Base-by-base conservation (phyloP, 30 jellyfish, hydroid and myxozoan genomes). In the Hydractinia symbiolongicarpus region DNA sequence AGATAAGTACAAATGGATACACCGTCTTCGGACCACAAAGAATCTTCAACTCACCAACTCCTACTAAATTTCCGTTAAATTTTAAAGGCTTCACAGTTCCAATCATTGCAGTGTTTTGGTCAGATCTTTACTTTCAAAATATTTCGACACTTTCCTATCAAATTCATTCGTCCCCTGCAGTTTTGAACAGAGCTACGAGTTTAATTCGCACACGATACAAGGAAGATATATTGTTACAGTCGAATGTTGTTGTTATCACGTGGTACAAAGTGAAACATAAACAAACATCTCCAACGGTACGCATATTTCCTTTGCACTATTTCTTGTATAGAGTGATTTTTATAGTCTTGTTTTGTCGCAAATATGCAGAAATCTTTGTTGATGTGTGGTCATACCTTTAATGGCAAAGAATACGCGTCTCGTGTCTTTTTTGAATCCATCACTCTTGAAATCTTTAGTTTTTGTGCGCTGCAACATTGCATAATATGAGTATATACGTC, bases 91-190 rank as follows among this genome's bases (percentile, higher is more conserved):
- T 64, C 9, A 6, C 74, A 64, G 74, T 64, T 7, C 9, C 9
- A 13, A 64, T 64, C 74, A 51, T 64, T 6, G 74, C 74, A 64
- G 16, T 64, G 8, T 64, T 64, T 64, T 64, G 74, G 74, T n/a
- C 74, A 7, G 74, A 64, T 64, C 40, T 64, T 64, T n/a, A 13
- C 19, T 64, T 64, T 64, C 52, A 64, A 64, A 51, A 64, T 51
- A 6, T n/a, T 64, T 64, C 74, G 40, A 0, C 19, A 64, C 40
- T 64, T 64, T 13, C 40, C 52, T 64, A 64, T 64, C 74, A 64
- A 64, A 64, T 64, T 2, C 74, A 64, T 51, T n/a, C 74, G 2
- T 64, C 74, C 0, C 9, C 8, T 6, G 0, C 19, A n/a, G 74
- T 64, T 1, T 13, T 64, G 7, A 44, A 64, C 19, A 64, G 40